Evolutionary conservation across 2,888 invertebrate species (phyloP), one percentile per base, ranked within the genome.

Genomic region (Litoditis marina): DNA sequence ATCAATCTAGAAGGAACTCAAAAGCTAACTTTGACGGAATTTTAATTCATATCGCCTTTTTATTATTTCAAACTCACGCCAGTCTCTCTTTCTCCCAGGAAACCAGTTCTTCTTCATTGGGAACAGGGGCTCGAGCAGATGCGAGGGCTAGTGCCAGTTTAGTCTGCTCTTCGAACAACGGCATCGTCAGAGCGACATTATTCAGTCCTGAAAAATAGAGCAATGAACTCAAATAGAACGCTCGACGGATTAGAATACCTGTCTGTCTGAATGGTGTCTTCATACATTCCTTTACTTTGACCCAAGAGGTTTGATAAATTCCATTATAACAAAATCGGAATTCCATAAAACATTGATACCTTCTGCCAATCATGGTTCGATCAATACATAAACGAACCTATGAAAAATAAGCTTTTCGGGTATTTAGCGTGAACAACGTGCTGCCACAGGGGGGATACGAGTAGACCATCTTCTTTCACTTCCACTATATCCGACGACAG

Each of bases 121-220:
- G 50, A 28, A 32, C 36, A 25, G 1, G 0, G 22, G 25, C 7
- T 11, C 36, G 6, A 3, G 27, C 59, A 22, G 50, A 27, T 19
- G 31, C 22, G 6, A 60, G 27, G 8, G 52, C 16, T 25, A 60
- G 27, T 13, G 52, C 39, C 6, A 60, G 49, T 27, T 53, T 51
- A 32, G 36, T 53, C 28, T 60, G 60, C 19, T 52, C 32, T 27
- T 60, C 60, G 31, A 27, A 60, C 16, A 53, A 25, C 7, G 36
- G 31, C 25, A 52, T 30, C 1, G 60, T 60, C 11, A 60, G 8
- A n/a, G 60, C 25, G n/a, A 32, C 25, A 19, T 66, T 57, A 39
- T 71, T 71, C 16, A 77, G 55, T 4, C 78, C 70, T 67, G 34
- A 52, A 63, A 39, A 2, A n/a, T n/a, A n/a, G n/a, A n/a, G n/a